Conservation (phyloP, 2,797 vertebrate genomes). For the Emydoidea blandingii region DNA sequence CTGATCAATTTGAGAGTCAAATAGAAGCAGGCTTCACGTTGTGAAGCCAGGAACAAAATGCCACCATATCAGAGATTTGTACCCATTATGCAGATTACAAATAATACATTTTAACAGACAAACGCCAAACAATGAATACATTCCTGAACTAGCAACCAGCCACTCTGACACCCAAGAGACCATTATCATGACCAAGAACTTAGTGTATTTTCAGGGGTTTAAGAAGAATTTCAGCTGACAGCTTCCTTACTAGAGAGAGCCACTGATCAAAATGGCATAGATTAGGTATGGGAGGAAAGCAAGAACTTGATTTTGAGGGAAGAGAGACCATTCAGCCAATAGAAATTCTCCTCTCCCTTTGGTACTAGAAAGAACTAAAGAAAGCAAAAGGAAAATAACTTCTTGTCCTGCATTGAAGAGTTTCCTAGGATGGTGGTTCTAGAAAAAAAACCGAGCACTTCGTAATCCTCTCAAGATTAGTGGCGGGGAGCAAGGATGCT, state of each 20-base stretch:
- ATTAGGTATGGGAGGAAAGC: neutral
- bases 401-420: neutral
- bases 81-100: neutral
- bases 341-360: neutral
- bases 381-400: neutral
- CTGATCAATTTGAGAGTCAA: constrained; percentile 27
- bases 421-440: neutral
- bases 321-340: neutral
- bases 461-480: neutral
- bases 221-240: neutral
- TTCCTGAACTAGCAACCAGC: constrained; percentile 4
- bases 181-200: too few relatives aligned
- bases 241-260: neutral
- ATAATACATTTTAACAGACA: neutral
- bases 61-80: neutral
- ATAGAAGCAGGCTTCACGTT: neutral
- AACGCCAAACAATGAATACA: neutral
- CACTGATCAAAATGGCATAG: neutral
- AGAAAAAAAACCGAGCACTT: neutral
- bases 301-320: neutral
- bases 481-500: neutral
- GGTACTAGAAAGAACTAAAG: neutral
- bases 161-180: too few relatives aligned
- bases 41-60: constrained; percentile 5
- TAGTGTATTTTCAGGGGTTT: neutral